Evolutionary conservation across 2,797 vertebrate genomes (phyloP), one percentile per base, ranked within the genome.

Genomic region (Enteromius trimaculatus): DNA sequence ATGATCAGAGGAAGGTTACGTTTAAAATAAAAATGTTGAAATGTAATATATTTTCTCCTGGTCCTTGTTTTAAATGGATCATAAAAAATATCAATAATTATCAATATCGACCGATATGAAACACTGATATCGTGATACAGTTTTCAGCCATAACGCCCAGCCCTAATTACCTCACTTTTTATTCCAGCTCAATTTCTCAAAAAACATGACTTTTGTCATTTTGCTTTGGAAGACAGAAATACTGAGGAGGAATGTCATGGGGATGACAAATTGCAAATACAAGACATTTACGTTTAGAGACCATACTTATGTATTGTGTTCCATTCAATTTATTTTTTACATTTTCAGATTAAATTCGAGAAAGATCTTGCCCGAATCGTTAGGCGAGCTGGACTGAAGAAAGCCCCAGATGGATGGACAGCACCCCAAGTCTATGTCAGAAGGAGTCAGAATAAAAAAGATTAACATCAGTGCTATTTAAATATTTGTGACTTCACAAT

Each of bases 371-470:
- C 88, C 47, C 95, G 93, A 79, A 93, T 99, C 87, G 97, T 96
- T 96, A 95, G 7, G 83, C 92, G 89, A 89, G 96, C 97, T 0
- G 97, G 97, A 53, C 92, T 99, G 89, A 97, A 92, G 91, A 94
- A 89, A 8, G 85, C 96, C 19, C 96, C 97, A 0, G 93, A 93
- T 0, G 96, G 96, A 37, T 99, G 97, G 97, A 91, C 86, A 3
- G 74, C 92, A 1, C 98, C 98, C 7, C 96, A 97, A 89, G 93
- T 99, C 87, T 99, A 92, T 89, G 42, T 97, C 85, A 96, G 91
- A 86, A 90, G 92, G 2, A 77, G 90, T 3, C 81, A 90, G 64
- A 89, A 80, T 66, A 92, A 74, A 89, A 85, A 23, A n/a, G 83
- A 89, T 5, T n/a, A 75, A 75, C 6, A 75, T 37, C 19, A n/a